Evolutionary conservation across 2,113 vertebrate genomes (phyloP).

Genomic region (Rhea americana): DNA sequence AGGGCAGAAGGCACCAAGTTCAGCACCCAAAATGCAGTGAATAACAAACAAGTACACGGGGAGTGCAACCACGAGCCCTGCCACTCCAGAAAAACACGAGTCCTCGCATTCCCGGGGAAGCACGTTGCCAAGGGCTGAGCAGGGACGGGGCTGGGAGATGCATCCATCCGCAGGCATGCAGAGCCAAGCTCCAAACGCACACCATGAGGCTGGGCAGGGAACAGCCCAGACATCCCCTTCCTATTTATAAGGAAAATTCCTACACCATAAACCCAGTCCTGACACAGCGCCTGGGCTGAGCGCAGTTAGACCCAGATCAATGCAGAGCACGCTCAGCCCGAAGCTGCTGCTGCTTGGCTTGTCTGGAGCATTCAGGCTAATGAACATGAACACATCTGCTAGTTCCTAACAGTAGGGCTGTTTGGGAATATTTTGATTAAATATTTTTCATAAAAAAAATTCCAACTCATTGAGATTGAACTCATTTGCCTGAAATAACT

Average conservation of each 20-base stretch:
- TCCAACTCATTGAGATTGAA: not conserved
- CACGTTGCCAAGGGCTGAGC: not conserved
- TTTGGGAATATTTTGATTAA: conserved; percentile 16
- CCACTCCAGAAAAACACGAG: not conserved
- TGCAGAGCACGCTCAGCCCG: not conserved
- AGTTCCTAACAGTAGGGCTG: not conserved
- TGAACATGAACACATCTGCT: not conserved
- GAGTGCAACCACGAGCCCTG: not conserved
- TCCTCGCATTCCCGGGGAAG: not conserved
- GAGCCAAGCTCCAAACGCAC: not conserved
- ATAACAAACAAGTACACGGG: rapidly evolving
- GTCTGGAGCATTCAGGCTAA: not conserved
- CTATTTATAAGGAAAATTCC: rapidly evolving
- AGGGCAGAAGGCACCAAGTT: rapidly evolving
- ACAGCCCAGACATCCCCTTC: not conserved
- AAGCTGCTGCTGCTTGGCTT: not conserved
- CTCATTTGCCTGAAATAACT: not conserved
- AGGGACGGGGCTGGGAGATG: not conserved
- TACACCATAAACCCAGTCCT: not conserved
- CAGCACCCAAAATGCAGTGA: rapidly evolving
- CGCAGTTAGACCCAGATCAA: too few relatives aligned
- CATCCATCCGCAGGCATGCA: not conserved
- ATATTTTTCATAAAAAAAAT: conserved; percentile 6
- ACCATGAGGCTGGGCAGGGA: not conserved
- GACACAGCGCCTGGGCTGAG: too few relatives aligned